Percentiles rank a stretch among this genome's conserved stretches.
Evolutionary conservation across 2,888 invertebrate genomes (phyloP).

Genomic region (Allacma fusca): DNA sequence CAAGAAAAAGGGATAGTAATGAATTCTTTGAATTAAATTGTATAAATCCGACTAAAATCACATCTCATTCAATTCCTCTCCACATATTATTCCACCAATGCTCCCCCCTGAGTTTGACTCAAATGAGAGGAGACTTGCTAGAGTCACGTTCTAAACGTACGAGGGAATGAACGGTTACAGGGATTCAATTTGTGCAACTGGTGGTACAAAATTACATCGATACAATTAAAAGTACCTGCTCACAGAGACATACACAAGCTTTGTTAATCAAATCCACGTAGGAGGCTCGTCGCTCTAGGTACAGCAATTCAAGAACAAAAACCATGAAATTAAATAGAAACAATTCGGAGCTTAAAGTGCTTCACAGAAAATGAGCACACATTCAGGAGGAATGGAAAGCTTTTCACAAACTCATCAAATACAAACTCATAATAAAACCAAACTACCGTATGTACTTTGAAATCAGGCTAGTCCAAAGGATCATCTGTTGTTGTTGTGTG

Average conservation of each 20-base stretch:
- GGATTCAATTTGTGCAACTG: constrained; percentile 2
- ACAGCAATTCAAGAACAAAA: not conserved
- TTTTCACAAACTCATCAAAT: not conserved
- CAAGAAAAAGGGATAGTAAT: not conserved
- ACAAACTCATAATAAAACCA: no score
- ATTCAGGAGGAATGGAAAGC: not conserved
- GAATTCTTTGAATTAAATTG: not conserved
- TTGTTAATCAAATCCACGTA: not conserved
- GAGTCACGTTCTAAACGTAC: constrained; percentile 10
- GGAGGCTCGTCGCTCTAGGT: not conserved
- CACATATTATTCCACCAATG: not conserved
- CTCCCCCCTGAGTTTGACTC: constrained; percentile 9
- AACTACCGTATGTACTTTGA: no score
- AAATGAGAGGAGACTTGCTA: not conserved
- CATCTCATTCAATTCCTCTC: not conserved
- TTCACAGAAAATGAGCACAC: not conserved
- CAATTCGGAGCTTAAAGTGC: not conserved
- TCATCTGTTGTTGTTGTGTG: no score
- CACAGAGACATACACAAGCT: not conserved
- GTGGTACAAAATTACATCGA: not conserved
- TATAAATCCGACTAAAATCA: not conserved
- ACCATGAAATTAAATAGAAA: constrained; percentile 5
- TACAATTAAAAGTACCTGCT: not conserved
- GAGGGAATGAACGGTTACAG: constrained; percentile 5
- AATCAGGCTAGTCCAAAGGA: no score